Evolutionary conservation across 2,797 vertebrate species (phyloP).

Genomic region (Diceros bicornis): DNA sequence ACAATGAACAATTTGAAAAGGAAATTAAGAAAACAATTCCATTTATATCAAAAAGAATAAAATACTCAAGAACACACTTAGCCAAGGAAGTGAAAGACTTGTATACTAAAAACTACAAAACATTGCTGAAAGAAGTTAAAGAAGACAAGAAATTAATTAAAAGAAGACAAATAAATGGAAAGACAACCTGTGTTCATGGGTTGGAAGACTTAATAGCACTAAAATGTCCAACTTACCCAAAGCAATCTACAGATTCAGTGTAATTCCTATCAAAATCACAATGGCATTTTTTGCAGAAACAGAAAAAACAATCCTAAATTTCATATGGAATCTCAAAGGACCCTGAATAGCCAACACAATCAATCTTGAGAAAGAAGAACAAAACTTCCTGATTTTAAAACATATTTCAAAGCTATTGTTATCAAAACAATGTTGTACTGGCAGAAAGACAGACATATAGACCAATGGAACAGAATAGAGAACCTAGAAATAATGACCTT

Average conservation of each 20-base stretch:
- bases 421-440: neutral
- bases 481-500: neutral
- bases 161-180: neutral
- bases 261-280: neutral
- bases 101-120: neutral
- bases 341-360: neutral
- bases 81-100: neutral
- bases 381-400: constrained; percentile 1
- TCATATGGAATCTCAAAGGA: neutral
- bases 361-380: neutral
- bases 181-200: neutral
- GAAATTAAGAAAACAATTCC: neutral
- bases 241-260: neutral
- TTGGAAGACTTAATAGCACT: neutral
- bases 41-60: neutral
- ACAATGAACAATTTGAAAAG: neutral
- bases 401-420: neutral
- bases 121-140: neutral
- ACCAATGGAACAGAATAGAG: neutral
- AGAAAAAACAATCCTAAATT: neutral
- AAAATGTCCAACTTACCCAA: neutral
- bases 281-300: neutral
- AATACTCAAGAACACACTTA: neutral
- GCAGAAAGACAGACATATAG: neutral
- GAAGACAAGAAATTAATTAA: neutral